Percentiles rank a stretch among this genome's conserved stretches.
These are phyloP conservation scores for Gymnogyps californianus DNA, from an alignment of 2,113 vertebrate species.

Conservation along the genomic window DNA sequence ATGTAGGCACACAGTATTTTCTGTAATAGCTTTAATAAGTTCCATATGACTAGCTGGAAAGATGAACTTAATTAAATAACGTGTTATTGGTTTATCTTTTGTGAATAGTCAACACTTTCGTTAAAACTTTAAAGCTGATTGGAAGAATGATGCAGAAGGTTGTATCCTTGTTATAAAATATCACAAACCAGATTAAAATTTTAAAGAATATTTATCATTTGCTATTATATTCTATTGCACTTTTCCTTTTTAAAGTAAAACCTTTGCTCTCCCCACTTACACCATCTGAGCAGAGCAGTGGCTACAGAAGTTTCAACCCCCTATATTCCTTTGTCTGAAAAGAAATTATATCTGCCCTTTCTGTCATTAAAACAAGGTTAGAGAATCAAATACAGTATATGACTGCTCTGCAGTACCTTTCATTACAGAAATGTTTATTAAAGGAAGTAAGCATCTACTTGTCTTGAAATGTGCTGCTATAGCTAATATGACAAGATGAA, in stretches of 20 bases:
- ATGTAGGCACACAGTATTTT: background rate
- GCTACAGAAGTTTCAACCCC: background rate
- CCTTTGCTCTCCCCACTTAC: background rate
- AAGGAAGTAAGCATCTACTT: background rate
- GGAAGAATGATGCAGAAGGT: background rate
- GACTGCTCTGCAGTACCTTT: background rate
- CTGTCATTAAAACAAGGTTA: background rate
- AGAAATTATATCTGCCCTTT: background rate
- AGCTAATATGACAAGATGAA: background rate
- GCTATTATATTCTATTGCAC: background rate
- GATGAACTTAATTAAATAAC: background rate
- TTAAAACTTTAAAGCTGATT: background rate
- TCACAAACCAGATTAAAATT: background rate
- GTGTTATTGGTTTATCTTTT: background rate
- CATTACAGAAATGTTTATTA: background rate
- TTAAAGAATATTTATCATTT: background rate
- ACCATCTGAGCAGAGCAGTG: background rate
- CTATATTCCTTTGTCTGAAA: background rate
- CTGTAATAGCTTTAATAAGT: constrained; percentile 7
- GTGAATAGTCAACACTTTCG: background rate
- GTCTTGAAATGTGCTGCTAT: background rate
- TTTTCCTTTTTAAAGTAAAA: background rate
- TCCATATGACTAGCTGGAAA: background rate
- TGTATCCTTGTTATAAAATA: background rate
- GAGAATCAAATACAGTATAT: background rate